phyloP scores from a whole-genome alignment of 2,888 invertebrate species.

The Synergus laeviventris region DNA sequence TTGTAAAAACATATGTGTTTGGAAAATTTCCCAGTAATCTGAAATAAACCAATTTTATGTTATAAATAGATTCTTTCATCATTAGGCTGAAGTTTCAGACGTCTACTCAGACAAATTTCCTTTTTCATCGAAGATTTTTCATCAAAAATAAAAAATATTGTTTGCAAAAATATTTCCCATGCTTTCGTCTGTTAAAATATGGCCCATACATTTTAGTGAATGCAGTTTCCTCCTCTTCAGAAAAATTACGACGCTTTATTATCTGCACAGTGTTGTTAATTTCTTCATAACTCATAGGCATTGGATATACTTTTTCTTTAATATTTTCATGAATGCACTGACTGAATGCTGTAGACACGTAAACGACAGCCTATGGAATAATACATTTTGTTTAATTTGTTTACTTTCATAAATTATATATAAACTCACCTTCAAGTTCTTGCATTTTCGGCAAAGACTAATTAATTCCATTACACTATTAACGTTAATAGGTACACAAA shows the following conservation, averaged over 20 bases:
- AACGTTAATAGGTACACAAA: neutral
- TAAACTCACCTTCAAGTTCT: neutral
- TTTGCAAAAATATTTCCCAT: no score
- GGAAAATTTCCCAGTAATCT: conserved; percentile 22
- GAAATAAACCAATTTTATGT: neutral
- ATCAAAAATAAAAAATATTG: no score
- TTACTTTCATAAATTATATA: neutral
- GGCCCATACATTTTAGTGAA: neutral
- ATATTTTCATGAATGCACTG: neutral
- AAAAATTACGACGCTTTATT: neutral
- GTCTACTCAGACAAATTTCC: no score
- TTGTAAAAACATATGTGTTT: conserved; percentile 12
- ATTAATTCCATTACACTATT: conserved; percentile 10
- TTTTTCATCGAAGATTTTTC: no score
- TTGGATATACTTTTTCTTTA: neutral
- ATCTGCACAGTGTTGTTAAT: neutral
- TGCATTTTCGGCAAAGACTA: neutral
- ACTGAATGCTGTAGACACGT: conserved; percentile 18
- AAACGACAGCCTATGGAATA: neutral
- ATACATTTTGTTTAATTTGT: no score
- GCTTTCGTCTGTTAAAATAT: neutral
- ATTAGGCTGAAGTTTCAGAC: no score
- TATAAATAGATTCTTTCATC: no score
- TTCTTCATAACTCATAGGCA: conserved; percentile 13
- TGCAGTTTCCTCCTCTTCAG: neutral